A percentile compares a stretch with the other conserved stretches of the same genome.
phyloP scores from a whole-genome alignment of 2,797 vertebrate species.

The Echiichthys vipera region DNA sequence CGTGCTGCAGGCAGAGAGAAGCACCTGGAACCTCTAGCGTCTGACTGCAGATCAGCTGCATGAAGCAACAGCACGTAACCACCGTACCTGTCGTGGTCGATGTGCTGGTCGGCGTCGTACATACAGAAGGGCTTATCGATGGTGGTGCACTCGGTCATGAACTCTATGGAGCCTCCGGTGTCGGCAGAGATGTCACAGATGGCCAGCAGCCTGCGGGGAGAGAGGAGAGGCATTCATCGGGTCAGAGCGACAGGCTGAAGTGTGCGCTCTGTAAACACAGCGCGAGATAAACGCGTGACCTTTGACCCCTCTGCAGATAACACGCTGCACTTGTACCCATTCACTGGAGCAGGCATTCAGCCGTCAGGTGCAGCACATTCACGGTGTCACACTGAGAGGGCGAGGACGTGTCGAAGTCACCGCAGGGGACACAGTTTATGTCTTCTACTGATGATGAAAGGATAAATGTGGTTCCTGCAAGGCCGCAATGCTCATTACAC shows the following conservation, averaged over 20 bases:
- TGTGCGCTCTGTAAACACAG: conserved; percentile 17
- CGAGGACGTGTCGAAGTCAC: neutral
- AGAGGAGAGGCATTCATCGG: neutral
- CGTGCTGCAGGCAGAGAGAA: no score
- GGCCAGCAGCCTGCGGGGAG: conserved; percentile 88
- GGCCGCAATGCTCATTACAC: no score
- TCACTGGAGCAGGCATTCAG: neutral
- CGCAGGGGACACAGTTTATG: neutral
- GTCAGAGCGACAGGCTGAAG: neutral
- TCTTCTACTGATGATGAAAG: neutral
- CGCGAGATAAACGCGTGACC: conserved; percentile 13
- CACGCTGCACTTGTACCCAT: neutral
- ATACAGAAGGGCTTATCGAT: conserved; percentile 97
- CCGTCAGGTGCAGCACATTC: no score
- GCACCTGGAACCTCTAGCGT: no score
- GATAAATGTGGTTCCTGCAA: neutral
- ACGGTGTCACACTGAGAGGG: neutral
- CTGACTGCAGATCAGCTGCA: no score
- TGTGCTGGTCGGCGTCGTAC: conserved; percentile 97
- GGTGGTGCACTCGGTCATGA: conserved; percentile 97
- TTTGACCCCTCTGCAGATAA: no score
- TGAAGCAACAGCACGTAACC: neutral
- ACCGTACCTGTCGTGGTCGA: conserved; percentile 93
- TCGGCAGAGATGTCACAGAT: conserved; percentile 99
- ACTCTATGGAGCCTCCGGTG: conserved; percentile 95